phyloP scores from a whole-genome alignment of 2,797 vertebrate species.

The Emys orbicularis region DNA sequence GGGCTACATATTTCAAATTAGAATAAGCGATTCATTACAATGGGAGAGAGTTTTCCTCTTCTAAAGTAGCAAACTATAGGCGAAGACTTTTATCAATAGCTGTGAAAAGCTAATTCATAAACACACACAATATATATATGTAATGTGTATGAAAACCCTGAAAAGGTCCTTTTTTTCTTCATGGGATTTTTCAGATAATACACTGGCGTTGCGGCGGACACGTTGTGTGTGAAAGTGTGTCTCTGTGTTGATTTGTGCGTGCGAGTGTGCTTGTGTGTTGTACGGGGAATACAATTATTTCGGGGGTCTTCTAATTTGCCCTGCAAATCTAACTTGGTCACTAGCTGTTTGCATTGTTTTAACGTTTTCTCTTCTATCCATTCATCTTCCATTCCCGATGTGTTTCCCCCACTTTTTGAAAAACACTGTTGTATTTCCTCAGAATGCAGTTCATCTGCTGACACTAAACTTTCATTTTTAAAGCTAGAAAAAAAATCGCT shows the following conservation, averaged over 20 bases:
- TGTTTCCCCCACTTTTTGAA: neutral
- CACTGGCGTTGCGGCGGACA: too few relatives aligned
- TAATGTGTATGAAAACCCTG: neutral
- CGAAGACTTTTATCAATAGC: neutral
- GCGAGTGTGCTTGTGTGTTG: neutral
- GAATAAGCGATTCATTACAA: neutral
- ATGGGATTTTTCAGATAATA: neutral
- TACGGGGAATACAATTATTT: too few relatives aligned
- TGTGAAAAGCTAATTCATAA: neutral
- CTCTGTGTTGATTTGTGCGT: neutral
- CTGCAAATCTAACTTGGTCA: neutral
- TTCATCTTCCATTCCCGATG: neutral
- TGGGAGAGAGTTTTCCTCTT: neutral
- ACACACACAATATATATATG: neutral
- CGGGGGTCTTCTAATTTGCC: too few relatives aligned
- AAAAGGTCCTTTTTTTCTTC: too few relatives aligned
- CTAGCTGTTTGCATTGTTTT: neutral
- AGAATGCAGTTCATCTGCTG: neutral
- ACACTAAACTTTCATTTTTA: neutral
- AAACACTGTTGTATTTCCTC: neutral
- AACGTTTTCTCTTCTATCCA: neutral
- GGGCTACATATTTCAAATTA: neutral
- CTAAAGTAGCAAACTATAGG: neutral
- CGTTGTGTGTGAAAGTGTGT: too few relatives aligned
- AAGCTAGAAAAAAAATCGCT: neutral